Percentiles rank a stretch among this genome's conserved stretches.
Conservation (phyloP, 2,797 vertebrate species). For the Gallinago stenura region DNA sequence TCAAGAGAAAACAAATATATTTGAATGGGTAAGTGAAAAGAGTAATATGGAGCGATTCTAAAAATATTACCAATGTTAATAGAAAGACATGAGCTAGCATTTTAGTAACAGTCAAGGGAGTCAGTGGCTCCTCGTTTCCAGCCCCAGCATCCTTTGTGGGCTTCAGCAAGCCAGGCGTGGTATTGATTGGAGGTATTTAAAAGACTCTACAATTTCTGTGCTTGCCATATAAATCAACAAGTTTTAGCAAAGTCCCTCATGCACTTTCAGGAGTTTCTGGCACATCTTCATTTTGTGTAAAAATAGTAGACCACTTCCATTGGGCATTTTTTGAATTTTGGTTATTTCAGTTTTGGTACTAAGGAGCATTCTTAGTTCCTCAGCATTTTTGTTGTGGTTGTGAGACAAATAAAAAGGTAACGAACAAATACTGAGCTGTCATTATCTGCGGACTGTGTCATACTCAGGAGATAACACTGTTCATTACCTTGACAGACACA, state of each 20-base stretch:
- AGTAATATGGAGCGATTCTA: not conserved
- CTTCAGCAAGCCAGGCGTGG: not conserved
- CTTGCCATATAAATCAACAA: not conserved
- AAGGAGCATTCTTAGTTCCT: not conserved
- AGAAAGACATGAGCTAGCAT: constrained; percentile 29
- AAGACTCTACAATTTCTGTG: not conserved
- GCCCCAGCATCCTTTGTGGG: not conserved
- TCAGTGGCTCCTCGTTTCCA: not conserved
- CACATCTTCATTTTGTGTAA: not conserved
- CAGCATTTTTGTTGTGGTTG: not conserved
- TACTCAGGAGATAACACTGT: not conserved
- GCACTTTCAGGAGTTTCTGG: not conserved
- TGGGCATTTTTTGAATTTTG: not conserved
- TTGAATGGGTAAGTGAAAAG: not conserved
- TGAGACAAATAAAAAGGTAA: not conserved
- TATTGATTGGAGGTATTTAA: not conserved
- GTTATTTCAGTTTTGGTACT: not conserved
- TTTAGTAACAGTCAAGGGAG: not conserved
- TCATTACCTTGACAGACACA: not conserved
- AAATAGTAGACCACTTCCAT: not conserved
- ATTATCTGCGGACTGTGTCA: not conserved
- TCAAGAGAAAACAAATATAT: not conserved
- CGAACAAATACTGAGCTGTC: not conserved
- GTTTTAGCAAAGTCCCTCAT: not conserved
- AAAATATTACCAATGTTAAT: not conserved